Evolutionary conservation across 1,140 invertebrate species (phyloP).

Genomic region (Calephelis virginiensis): DNA sequence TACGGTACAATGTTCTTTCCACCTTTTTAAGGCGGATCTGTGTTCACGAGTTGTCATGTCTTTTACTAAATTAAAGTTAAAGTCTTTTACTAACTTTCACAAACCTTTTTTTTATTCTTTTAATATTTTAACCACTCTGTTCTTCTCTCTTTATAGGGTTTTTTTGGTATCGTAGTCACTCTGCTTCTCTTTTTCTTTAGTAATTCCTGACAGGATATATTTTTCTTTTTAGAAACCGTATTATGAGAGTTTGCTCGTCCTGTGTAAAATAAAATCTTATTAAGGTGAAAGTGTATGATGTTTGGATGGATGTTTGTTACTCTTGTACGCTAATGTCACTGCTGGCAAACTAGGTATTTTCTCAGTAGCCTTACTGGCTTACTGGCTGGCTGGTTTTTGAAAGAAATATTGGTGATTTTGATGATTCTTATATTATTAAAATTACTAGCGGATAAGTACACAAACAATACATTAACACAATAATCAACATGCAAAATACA

Average conservation of each 20-base stretch:
- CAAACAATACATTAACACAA: slow-evolving; percentile 30
- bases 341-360: no score
- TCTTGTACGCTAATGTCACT: no score
- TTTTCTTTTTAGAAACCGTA: slow-evolving; percentile 30
- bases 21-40: slow-evolving; percentile 6
- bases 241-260: slow-evolving; percentile 6
- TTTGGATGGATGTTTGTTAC: no score
- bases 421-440: slow-evolving; percentile 31
- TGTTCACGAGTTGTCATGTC: slow-evolving; percentile 35
- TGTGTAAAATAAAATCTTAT: slow-evolving; percentile 30
- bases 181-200: slow-evolving; percentile 35
- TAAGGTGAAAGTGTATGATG: no score
- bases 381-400: no score
- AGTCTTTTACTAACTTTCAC: slow-evolving; percentile 36
- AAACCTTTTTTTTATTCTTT: slow-evolving; percentile 38
- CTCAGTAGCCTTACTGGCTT: no score
- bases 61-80: no score
- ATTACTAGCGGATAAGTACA: slow-evolving; percentile 24
- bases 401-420: no score
- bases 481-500: slow-evolving; percentile 24
- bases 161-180: slow-evolving; percentile 34
- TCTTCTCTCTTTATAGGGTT: slow-evolving; percentile 40
- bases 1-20: slow-evolving; percentile 17
- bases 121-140: slow-evolving; percentile 37
- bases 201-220: slow-evolving; percentile 30